Evolutionary conservation across 2,888 invertebrate genomes (phyloP), one percentile per base, ranked within the genome.

Genomic region (Calephelis perditalis): DNA sequence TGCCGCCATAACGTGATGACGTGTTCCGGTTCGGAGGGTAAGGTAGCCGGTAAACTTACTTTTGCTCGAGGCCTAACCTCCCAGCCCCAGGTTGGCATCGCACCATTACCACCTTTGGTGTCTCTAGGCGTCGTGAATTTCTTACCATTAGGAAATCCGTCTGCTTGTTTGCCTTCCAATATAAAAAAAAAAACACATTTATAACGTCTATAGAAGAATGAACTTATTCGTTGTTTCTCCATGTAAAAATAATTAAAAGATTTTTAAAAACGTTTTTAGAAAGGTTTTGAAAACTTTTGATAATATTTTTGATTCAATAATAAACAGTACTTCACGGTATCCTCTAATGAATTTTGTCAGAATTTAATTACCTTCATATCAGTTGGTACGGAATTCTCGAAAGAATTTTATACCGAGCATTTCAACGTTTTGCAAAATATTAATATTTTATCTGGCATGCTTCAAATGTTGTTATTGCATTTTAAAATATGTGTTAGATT

Each of bases 301-400:
- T 5, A 5, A 7, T 15, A 49, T 10, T 49, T 26, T 26, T 26
- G 49, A 49, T 5, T 49, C 26, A 26, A 45, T 44, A 63, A 52
- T 54, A 64, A 60, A 52, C 36, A 15, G 10, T 46, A 60, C 55
- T 60, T 57, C 58, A 56, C 56, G 56, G 60, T 49, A 52, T 57
- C 62, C 64, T 62, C 59, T 44, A 59, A 43, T 62, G 65, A 66
- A 65, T 64, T 66, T 68, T 60, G 63, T 58, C 66, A 72, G 67
- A 73, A 72, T 73, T 71, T 72, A 73, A 73, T 73, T 73, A 73
- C 65, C 65, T 61, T 61, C 66, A 67, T 69, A 71, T 66, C 67
- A 63, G 66, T 59, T 61, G 40, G 49, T 37, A 40, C 62, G 70
- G 66, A 64, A 68, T 71, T 67, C 64, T 62, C 55, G 57, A 65